Conservation (phyloP, 2,113 vertebrate genomes). For the Laterallus jamaicensis region DNA sequence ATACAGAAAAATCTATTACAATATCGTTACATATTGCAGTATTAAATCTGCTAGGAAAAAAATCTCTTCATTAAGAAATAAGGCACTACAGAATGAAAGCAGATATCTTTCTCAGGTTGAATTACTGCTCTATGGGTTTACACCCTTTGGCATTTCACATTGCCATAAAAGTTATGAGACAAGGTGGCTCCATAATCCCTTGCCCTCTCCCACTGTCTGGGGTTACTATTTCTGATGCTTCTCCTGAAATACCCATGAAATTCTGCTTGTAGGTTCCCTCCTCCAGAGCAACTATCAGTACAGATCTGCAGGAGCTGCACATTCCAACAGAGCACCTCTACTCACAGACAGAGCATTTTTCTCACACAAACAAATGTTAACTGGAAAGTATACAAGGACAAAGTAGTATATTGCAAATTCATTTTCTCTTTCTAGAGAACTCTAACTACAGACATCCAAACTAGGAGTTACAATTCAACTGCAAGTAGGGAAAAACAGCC, state of each 20-base stretch:
- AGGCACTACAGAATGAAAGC: background rate
- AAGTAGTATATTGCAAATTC: background rate
- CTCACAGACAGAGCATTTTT: background rate
- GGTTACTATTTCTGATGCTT: background rate
- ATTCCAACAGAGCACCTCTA: background rate
- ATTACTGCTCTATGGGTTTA: background rate
- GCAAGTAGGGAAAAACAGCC: background rate
- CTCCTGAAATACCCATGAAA: background rate
- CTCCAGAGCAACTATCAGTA: background rate
- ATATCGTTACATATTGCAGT: background rate
- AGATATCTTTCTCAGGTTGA: background rate
- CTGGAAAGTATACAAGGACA: background rate
- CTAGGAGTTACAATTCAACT: background rate
- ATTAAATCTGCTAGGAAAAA: background rate
- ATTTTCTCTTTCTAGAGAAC: background rate
- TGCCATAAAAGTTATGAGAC: background rate
- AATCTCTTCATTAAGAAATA: background rate
- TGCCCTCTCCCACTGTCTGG: background rate
- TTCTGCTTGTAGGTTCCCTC: background rate
- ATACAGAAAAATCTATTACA: fast-evolving
- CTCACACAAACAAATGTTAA: background rate
- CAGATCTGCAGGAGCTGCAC: background rate
- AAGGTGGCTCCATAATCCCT: background rate
- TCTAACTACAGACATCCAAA: background rate
- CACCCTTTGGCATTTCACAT: background rate